phyloP scores from a whole-genome alignment of 2,888 invertebrate species.

The Eucera pruinosa region DNA sequence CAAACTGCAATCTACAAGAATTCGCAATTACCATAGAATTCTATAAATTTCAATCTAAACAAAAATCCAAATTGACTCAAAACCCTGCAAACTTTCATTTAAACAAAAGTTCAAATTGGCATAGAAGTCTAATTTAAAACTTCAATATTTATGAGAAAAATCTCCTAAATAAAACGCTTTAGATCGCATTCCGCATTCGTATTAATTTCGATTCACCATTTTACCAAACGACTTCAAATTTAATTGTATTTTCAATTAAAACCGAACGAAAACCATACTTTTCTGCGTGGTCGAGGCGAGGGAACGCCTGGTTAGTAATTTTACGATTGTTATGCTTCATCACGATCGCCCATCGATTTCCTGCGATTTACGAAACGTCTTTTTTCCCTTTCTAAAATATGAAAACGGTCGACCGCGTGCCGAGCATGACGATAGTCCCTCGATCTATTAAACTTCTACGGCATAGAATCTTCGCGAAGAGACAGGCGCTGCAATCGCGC shows the following conservation, averaged over 20 bases:
- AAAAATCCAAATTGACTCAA: too few relatives aligned
- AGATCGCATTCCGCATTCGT: neutral
- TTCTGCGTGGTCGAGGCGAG: neutral
- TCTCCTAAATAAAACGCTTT: neutral
- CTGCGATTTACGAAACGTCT: conserved; percentile 3
- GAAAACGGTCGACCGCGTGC: conserved; percentile 12
- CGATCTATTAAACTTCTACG: conserved; percentile 21
- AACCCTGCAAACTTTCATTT: too few relatives aligned
- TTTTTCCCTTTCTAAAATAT: conserved; percentile 42
- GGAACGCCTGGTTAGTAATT: neutral
- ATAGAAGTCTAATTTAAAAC: neutral
- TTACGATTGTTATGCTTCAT: conserved; percentile 5
- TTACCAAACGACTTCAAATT: neutral
- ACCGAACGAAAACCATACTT: neutral
- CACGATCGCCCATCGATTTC: neutral
- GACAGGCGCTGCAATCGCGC: neutral
- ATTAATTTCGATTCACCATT: neutral
- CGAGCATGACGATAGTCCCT: conserved; percentile 23
- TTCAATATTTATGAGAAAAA: too few relatives aligned
- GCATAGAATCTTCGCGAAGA: neutral
- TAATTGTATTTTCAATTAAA: conserved; percentile 13
- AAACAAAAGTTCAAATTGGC: neutral
- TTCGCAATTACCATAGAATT: too few relatives aligned
- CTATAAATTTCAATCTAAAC: too few relatives aligned
- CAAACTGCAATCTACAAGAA: too few relatives aligned